phyloP scores from a whole-genome alignment of 2,797 vertebrate genomes.

The Brachyalestes nurse region DNA sequence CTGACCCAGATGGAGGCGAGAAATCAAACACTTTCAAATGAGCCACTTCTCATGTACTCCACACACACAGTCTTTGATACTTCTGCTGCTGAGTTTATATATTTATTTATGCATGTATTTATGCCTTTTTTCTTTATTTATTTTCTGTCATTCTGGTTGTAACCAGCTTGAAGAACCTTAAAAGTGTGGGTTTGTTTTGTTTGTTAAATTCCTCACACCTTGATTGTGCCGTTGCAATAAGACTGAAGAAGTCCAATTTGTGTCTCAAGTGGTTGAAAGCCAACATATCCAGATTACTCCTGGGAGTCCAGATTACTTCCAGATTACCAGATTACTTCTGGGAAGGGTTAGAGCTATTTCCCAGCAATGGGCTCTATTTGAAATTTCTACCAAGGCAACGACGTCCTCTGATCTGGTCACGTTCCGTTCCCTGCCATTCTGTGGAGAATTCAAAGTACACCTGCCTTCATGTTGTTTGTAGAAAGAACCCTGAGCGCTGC shows the following conservation, averaged over 20 bases:
- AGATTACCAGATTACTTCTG: slow-evolving; percentile 30
- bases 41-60: slow-evolving; percentile 35
- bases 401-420: slow-evolving; percentile 49
- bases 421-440: slow-evolving; percentile 44
- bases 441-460: slow-evolving; percentile 53
- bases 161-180: neutral
- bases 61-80: slow-evolving; percentile 39
- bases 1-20: slow-evolving; percentile 50
- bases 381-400: slow-evolving; percentile 44
- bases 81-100: slow-evolving; percentile 13
- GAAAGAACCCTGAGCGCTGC: slow-evolving; percentile 38
- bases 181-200: slow-evolving; percentile 1
- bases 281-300: slow-evolving; percentile 24
- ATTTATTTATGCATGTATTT: slow-evolving; percentile 42
- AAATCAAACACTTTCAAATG: slow-evolving; percentile 50
- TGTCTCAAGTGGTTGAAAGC: slow-evolving; percentile 6
- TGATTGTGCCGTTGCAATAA: slow-evolving; percentile 11
- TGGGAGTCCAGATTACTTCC: too few species aligned
- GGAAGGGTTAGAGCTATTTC: slow-evolving; percentile 19
- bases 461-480: slow-evolving; percentile 44
- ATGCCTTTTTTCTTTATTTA: slow-evolving; percentile 26
- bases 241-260: slow-evolving; percentile 19
- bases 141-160: slow-evolving; percentile 26
- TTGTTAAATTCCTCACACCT: neutral
- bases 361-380: slow-evolving; percentile 49